phyloP scores from a whole-genome alignment of 1,140 invertebrate species.

The Drosophila arawakana region DNA sequence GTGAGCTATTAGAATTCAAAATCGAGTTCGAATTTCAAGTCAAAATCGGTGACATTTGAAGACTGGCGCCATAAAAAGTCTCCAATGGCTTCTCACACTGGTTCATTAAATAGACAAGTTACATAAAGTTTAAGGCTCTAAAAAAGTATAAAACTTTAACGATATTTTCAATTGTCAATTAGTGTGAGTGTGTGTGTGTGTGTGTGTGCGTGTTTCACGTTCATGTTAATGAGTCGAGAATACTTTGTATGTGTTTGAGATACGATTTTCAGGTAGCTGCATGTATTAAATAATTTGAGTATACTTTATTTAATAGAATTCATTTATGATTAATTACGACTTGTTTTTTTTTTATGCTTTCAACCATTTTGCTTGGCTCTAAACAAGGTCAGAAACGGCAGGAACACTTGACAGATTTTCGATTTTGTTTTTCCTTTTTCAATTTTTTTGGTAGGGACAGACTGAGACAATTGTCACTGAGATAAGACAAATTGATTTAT shows the following conservation, averaged over 20 bases:
- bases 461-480: constrained; percentile 47
- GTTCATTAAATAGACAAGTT: constrained; percentile 64
- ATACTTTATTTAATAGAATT: constrained; percentile 16
- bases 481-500: constrained; percentile 81
- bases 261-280: constrained; percentile 30
- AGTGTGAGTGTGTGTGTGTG: constrained; percentile 20
- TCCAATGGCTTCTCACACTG: constrained; percentile 56
- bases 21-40: constrained; percentile 16
- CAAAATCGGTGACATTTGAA: constrained; percentile 36
- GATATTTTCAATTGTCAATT: constrained; percentile 29
- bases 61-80: constrained; percentile 56
- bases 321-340: constrained; percentile 22
- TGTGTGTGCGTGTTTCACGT: constrained; percentile 11
- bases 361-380: constrained; percentile 29
- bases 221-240: constrained; percentile 36
- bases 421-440: constrained; percentile 20
- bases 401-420: constrained; percentile 39
- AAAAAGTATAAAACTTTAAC: constrained; percentile 45
- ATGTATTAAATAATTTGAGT: constrained; percentile 12
- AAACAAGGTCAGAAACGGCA: constrained; percentile 46
- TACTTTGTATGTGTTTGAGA: constrained; percentile 7
- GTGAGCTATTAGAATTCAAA: constrained; percentile 40
- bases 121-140: constrained; percentile 40
- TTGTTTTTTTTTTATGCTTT: neutral
- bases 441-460: constrained; percentile 12